phyloP scores from a whole-genome alignment of 2,888 invertebrate genomes.

The Minunthozetes semirufus region DNA sequence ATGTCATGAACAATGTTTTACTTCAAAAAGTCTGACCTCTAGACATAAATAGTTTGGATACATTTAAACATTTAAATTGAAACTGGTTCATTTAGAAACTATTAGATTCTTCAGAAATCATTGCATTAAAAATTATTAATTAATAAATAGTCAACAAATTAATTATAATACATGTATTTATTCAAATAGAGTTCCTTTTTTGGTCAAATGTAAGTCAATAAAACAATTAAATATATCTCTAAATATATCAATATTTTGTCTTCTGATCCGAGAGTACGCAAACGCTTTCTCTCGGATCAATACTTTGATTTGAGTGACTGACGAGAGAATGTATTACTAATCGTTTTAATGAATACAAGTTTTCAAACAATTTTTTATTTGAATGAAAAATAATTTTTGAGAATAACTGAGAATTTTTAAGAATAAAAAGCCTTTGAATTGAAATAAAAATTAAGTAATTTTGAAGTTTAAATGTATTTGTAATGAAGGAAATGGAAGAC shows the following conservation, averaged over 20 bases:
- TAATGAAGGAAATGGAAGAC: not conserved
- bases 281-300: not conserved
- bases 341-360: not conserved
- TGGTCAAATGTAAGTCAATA: not conserved
- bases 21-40: not conserved
- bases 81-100: slow-evolving; percentile 13
- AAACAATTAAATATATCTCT: not conserved
- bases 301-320: not conserved
- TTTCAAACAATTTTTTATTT: not conserved
- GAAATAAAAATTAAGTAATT: not conserved
- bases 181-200: not conserved
- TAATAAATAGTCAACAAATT: not conserved
- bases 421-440: not conserved
- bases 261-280: not conserved
- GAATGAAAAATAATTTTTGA: not conserved
- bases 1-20: not conserved
- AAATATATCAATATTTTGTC: not conserved
- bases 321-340: not conserved
- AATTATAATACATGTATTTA: not conserved
- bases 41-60: slow-evolving; percentile 18
- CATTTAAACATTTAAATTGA: slow-evolving; percentile 4
- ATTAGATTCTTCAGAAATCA: not conserved
- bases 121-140: not conserved
- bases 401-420: not conserved
- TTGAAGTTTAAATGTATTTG: not conserved